Evolutionary conservation across 2,888 invertebrate species (phyloP).

Genomic region (Catocala nupta): DNA sequence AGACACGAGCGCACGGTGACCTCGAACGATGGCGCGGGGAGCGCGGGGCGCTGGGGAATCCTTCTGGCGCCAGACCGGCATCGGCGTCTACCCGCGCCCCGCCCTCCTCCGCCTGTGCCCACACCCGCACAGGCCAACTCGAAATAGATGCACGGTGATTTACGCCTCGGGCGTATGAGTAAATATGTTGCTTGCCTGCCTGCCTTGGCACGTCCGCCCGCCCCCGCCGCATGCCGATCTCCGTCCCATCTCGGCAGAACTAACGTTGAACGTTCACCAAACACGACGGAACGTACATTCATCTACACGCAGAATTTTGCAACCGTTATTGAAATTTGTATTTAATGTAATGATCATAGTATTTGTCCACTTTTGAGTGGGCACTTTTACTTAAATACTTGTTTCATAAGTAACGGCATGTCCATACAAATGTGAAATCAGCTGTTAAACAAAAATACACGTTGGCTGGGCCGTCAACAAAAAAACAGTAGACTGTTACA

Average conservation of each 20-base stretch:
- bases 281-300: conserved; percentile 32
- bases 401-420: not conserved
- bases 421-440: conserved; percentile 24
- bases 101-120: conserved; percentile 60
- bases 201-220: conserved; percentile 85
- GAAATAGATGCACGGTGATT: conserved; percentile 87
- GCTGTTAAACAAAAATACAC: conserved; percentile 25
- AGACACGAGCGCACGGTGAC: conserved; percentile 69
- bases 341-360: not conserved
- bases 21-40: conserved; percentile 64
- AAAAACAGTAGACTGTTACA: conserved; percentile 26
- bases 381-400: not conserved
- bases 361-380: not conserved
- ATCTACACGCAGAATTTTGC: conserved; percentile 25
- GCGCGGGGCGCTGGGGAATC: conserved; percentile 86
- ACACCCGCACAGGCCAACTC: conserved; percentile 77
- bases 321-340: conserved; percentile 3
- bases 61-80: conserved; percentile 88
- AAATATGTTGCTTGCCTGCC: conserved; percentile 84
- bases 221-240: conserved; percentile 75
- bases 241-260: conserved; percentile 58
- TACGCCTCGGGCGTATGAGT: conserved; percentile 86
- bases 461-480: conserved; percentile 22
- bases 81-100: conserved; percentile 81
- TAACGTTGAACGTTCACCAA: conserved; percentile 56